Percentiles rank a stretch among this genome's conserved stretches.
phyloP scores from a whole-genome alignment of 92 coral and sea anemone genomes.

The Epizoanthus fatuus region DNA sequence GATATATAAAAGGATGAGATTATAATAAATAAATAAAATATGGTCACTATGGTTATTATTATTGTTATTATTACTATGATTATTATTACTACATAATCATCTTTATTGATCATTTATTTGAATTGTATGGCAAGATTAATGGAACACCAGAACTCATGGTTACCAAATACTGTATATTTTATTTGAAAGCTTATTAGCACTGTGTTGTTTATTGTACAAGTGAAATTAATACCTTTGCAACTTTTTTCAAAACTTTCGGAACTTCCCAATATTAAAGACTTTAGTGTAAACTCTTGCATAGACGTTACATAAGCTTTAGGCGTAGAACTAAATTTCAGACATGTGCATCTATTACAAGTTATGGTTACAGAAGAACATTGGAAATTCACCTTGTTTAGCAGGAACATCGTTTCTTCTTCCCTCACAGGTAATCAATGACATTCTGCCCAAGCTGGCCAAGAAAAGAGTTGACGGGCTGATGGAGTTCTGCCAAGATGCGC shows the following conservation, averaged over 20 bases:
- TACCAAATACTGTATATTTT: neutral
- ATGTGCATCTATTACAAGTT: neutral
- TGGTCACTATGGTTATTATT: too few relatives aligned
- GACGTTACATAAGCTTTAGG: too few relatives aligned
- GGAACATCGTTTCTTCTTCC: neutral
- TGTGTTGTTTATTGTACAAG: too few relatives aligned
- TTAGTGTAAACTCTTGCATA: too few relatives aligned
- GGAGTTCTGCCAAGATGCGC: constrained; percentile 98
- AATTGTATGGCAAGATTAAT: neutral
- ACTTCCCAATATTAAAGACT: too few relatives aligned
- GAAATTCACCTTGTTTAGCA: neutral
- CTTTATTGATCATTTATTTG: neutral
- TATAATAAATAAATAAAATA: too few relatives aligned
- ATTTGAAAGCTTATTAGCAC: too few relatives aligned
- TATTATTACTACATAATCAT: neutral
- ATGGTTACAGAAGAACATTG: neutral
- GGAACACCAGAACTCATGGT: neutral
- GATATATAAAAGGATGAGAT: too few relatives aligned
- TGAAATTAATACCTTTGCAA: too few relatives aligned
- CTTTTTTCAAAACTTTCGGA: too few relatives aligned
- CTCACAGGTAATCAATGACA: constrained; percentile 93
- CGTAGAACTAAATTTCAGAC: too few relatives aligned
- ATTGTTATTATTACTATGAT: too few relatives aligned
- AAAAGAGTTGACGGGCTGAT: constrained; percentile 88
- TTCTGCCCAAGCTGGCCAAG: constrained; percentile 95